Conservation (phyloP, 2,113 vertebrate genomes). For the Megalops atlanticus region DNA sequence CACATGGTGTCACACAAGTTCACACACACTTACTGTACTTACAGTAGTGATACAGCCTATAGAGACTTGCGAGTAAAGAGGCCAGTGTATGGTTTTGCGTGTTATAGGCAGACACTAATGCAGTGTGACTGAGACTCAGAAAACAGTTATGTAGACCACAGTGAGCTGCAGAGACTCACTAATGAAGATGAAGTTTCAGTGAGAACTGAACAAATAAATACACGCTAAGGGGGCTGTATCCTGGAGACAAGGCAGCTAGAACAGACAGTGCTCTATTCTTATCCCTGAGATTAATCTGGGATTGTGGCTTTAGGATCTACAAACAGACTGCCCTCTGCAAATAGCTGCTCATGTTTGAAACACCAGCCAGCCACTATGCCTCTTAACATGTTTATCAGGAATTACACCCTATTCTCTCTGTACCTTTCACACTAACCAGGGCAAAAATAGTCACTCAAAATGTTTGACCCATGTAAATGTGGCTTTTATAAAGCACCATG, state of each 20-base stretch:
- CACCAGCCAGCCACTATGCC: neutral
- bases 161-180: slow-evolving; percentile 39
- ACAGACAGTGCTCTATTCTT: slow-evolving; percentile 61
- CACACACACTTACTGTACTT: neutral
- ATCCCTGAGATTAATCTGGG: slow-evolving; percentile 65
- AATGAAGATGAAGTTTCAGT: neutral
- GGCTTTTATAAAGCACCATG: too few relatives aligned
- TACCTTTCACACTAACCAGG: too few relatives aligned
- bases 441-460: too few relatives aligned
- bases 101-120: too few relatives aligned
- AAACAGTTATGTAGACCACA: neutral
- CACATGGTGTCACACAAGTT: neutral
- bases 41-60: too few relatives aligned
- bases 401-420: neutral
- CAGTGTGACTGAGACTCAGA: neutral
- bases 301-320: slow-evolving; percentile 60
- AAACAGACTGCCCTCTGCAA: slow-evolving; percentile 47
- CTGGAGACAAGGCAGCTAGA: slow-evolving; percentile 48
- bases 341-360: slow-evolving; percentile 44
- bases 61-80: too few relatives aligned
- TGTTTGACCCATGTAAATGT: too few relatives aligned
- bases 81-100: too few relatives aligned
- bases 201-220: slow-evolving; percentile 24
- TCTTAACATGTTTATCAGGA: neutral
- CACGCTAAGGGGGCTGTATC: slow-evolving; percentile 14